A percentile compares a stretch with the other conserved stretches of the same genome.
Evolutionary conservation across 2,797 vertebrate species (phyloP).

Genomic region (Hephaestus fuliginosus): DNA sequence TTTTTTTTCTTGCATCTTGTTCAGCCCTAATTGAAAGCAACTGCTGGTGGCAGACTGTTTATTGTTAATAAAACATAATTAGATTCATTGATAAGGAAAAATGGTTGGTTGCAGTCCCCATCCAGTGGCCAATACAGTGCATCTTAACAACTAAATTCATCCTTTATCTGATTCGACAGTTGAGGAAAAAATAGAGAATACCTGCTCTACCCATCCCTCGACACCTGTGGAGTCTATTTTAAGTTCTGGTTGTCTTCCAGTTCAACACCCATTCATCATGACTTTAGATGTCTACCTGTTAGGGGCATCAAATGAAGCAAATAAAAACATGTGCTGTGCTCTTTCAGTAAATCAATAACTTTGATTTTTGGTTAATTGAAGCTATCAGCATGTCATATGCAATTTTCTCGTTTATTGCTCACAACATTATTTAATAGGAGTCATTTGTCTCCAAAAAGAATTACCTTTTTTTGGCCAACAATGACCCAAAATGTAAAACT

Average conservation of each 20-base stretch:
- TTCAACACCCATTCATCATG: constrained; percentile 14
- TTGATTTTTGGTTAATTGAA: constrained; percentile 8
- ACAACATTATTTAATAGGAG: neutral
- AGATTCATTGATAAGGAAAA: neutral
- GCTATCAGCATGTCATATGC: neutral
- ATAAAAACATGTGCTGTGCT: neutral
- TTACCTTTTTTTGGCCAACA: constrained; percentile 1
- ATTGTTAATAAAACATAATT: neutral
- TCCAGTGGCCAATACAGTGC: neutral
- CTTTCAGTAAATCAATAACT: constrained; percentile 18
- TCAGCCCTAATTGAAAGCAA: neutral
- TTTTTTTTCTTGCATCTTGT: too few relatives aligned
- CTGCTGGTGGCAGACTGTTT: neutral
- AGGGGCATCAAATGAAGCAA: constrained; percentile 1
- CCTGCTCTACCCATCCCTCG: too few relatives aligned
- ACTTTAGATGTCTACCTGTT: constrained; percentile 3
- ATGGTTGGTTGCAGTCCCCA: neutral
- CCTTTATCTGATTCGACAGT: neutral
- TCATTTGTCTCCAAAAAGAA: neutral
- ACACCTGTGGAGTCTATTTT: constrained; percentile 3
- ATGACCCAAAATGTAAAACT: neutral
- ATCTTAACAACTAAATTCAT: neutral
- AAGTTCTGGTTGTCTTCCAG: neutral
- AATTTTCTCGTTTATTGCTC: neutral
- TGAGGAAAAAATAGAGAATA: neutral